Base-by-base conservation (phyloP, 2,113 vertebrate genomes). In the Brachyhypopomus gauderio region DNA sequence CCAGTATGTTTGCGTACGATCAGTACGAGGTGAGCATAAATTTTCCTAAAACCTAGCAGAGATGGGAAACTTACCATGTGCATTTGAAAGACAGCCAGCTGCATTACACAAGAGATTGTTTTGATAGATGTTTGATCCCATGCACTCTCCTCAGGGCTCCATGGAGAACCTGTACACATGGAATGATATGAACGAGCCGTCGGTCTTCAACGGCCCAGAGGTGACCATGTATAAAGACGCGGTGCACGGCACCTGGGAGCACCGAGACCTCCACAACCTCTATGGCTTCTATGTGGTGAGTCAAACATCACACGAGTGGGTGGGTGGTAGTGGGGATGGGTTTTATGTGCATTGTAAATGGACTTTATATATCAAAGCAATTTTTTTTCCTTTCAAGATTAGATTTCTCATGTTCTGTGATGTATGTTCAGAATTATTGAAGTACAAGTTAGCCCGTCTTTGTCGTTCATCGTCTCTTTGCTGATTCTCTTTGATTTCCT, bases 161-260 rank as follows among this genome's bases (percentile, higher is more conserved):
- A 93, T 91, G 91, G 92, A 95, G 67, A 97, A 97, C 82, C 86
- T 98, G 19, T 94, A 91, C 77, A 92, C 94, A 0, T 98, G 96
- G 96, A 98, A 98, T 1, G 96, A 98, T 84, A 98, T 98, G 96
- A 98, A 97, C 0, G 96, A 97, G 77, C 96, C 96, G 0, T 97
- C 96, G 0, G 95, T 98, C 25, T 98, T 98, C 80, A 98, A 96
- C 0, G 96, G 96, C 17, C 96, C 95, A 0, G 96, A 98, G 89
- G 95, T 98, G 80, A 96, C 96, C 8, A 97, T 98, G 96, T 93
- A 95, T 87, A 98, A 98, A 88, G 96, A 97, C 3, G 95, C 95
- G 0, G 27, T 91, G 75, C 96, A 97, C n/a, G 95, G 94, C 1
- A 89, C 85, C 69, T 97, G 95, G 96, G 96, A 98, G 84, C 93